Evolutionary conservation across 1,140 invertebrate species (phyloP), one percentile per base, ranked within the genome.

Genomic region (Cotesia typhae): DNA sequence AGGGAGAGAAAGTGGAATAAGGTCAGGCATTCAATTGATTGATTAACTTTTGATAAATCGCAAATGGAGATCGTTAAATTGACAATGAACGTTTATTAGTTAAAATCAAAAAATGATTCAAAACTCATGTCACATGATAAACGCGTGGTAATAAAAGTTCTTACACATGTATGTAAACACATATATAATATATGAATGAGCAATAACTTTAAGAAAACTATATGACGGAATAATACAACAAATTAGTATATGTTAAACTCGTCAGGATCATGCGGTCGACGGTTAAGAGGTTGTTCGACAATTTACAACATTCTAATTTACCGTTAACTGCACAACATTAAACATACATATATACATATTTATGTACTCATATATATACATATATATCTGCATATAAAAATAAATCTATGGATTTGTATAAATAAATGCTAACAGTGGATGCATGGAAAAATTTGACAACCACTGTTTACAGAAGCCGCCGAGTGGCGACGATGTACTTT

Each of bases 261-360:
- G 64, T 66, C 59, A 20, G 20, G 20, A 53, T 47, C 41, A 47
- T 51, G 14, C 64, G 47, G 35, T 38, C 41, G 37, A 66, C 38
- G 41, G 64, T 52, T 37, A 66, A 52, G 64, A 66, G 64, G 41
- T 66, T 14, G 41, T 36, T 10, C 59, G 20, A 28, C 47, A 41
- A n/a, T 75, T 77, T 77, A 78, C 77, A 74, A 74, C 75, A 76
- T 77, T 79, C 78, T 77, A 75, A 77, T 78, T 76, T 80, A 78
- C 77, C 77, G 77, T 79, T 79, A 79, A 60, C 53, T 64, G 71
- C 71, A 72, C 73, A 73, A 12, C 71, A 67, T 51, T 10, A 57
- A 41, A 53, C 75, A 65, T 52, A 47, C 5, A 47, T 47, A 47
- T 10, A 10, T 47, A 47, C 10, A 47, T 9, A 47, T 57, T 60